A percentile compares a stretch with the other conserved stretches of the same genome.
These are phyloP conservation scores for Sebastes diploproa DNA, from an alignment of 2,797 vertebrate species.

Conservation along the genomic window DNA sequence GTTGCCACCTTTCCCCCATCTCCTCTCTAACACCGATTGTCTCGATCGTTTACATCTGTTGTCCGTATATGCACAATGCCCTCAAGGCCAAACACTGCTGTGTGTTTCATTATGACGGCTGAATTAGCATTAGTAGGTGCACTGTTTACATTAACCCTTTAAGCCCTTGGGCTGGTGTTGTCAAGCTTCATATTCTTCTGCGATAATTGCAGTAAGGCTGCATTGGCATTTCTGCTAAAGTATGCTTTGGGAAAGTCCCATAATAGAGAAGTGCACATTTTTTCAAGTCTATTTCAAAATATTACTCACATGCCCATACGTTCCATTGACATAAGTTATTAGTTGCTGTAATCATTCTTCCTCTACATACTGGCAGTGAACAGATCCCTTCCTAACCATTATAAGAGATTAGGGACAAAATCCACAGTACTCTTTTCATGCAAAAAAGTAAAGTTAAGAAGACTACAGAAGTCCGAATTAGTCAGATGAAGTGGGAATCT, in stretches of 20 bases:
- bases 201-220: neutral
- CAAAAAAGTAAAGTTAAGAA: neutral
- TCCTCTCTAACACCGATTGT: neutral
- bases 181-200: neutral
- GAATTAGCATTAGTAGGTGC: neutral
- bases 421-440: neutral
- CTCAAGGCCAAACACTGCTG: neutral
- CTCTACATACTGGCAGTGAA: neutral
- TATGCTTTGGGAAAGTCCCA: neutral
- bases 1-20: neutral
- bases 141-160: conserved; percentile 17
- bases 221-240: neutral
- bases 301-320: neutral
- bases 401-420: neutral
- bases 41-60: conserved; percentile 6
- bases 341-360: neutral
- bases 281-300: neutral
- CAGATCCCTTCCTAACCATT: neutral
- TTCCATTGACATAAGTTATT: neutral
- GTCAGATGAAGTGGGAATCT: neutral
- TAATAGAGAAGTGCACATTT: neutral
- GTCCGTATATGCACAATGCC: neutral
- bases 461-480: neutral
- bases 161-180: neutral
- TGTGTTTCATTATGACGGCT: conserved; percentile 15